phyloP scores from a whole-genome alignment of 1,140 invertebrate species.

The Formica exsecta region DNA sequence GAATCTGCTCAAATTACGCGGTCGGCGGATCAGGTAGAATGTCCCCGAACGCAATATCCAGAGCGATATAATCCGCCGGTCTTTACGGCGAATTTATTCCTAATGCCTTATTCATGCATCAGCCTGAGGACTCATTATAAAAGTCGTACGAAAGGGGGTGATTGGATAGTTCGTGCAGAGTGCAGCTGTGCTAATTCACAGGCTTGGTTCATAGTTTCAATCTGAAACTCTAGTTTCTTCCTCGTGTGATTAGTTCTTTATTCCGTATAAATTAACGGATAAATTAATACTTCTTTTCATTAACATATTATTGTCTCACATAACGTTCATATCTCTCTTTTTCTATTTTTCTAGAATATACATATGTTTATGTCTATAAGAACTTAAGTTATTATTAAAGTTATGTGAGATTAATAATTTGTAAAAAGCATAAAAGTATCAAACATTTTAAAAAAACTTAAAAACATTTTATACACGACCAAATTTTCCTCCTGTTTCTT shows the following conservation, averaged over 20 bases:
- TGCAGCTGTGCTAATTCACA: constrained; percentile 33
- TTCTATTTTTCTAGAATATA: background rate
- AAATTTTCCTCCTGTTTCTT: background rate
- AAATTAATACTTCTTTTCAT: constrained; percentile 10
- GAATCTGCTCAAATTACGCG: constrained; percentile 75
- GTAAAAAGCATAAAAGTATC: background rate
- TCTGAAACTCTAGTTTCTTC: constrained; percentile 13
- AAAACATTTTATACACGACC: background rate
- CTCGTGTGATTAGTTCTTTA: background rate
- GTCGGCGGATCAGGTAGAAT: constrained; percentile 63
- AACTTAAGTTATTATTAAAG: background rate
- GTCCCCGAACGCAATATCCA: constrained; percentile 53
- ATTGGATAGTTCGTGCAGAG: constrained; percentile 21
- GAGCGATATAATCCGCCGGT: constrained; percentile 54
- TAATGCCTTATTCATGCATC: constrained; percentile 69
- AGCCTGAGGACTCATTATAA: constrained; percentile 59
- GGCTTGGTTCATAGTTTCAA: constrained; percentile 2
- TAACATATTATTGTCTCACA: background rate
- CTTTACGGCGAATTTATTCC: constrained; percentile 57
- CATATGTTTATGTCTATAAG: background rate
- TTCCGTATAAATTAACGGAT: background rate
- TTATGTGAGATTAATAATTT: constrained; percentile 32
- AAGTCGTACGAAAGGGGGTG: constrained; percentile 22
- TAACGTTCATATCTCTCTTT: background rate
- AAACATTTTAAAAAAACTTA: background rate